Evolutionary conservation across 2,888 invertebrate species (phyloP), one percentile per base, ranked within the genome.

Genomic region (Gymnosoma rotundatum): DNA sequence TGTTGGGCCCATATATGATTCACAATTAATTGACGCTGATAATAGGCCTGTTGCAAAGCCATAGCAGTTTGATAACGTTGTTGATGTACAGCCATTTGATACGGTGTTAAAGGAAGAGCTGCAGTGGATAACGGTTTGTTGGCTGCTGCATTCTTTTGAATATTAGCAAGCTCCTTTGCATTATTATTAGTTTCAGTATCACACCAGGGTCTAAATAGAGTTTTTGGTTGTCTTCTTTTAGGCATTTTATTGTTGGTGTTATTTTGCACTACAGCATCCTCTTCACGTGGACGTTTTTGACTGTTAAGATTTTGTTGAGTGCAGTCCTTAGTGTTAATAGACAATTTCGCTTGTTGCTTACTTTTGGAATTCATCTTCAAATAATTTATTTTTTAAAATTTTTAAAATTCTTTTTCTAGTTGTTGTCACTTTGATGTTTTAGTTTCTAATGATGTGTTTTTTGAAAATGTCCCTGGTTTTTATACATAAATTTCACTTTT

Each of bases 401-500:
- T 45, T 45, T n/a, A 16, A 48, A 61, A 12, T 52, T 66, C 25
- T n/a, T 14, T 69, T 36, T 9, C 42, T 14, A 25, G 66, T 66
- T 52, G 67, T 78, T 73, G 6, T 63, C 78, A 73, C 73, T 12
- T 73, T 61, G 72, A 78, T 45, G 72, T 78, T 73, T 73, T 36
- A 56, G 2, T 36, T 32, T 12, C 10, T 9, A 78, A 73, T 82
- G 67, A 48, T 72, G 66, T 20, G 21, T 48, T 21, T 18, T 18
- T 8, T 7, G 5, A 45, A 18, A 20, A 48, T 61, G 16, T 54
- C 25, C 25, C 61, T 38, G 12, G 60, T 75, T 78, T 82, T 78
- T 70, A 82, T 76, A 60, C 70, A 16, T 42, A 4, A 9, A 38
- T 42, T 18, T 36, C 32, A 36, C 61, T 61, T 32, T 36, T 50